These are phyloP conservation scores for Phataginus tetradactyla DNA, from an alignment of 2,797 vertebrate genomes.

Conservation along the genomic window DNA sequence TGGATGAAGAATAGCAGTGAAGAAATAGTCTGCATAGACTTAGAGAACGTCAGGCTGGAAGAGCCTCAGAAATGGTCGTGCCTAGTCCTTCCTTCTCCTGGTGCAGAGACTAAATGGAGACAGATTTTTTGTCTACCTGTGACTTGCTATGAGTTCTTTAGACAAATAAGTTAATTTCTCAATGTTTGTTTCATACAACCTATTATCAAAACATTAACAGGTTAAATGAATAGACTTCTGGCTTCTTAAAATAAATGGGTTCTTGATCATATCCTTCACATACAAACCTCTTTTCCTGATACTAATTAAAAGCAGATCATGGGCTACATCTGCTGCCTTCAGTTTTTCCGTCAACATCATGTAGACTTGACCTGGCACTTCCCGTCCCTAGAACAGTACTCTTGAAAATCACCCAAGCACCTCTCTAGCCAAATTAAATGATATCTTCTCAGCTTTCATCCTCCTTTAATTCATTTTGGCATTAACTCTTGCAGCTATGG, in stretches of 20 bases:
- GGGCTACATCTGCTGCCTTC: not conserved
- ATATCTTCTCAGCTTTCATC: not conserved
- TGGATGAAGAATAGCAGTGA: not conserved
- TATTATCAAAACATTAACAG: not conserved
- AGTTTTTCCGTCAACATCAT: not conserved
- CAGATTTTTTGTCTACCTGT: not conserved
- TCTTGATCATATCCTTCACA: not conserved
- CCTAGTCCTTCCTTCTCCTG: not conserved
- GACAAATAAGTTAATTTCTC: constrained; percentile 43
- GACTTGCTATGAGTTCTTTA: constrained; percentile 1
- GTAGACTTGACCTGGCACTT: not conserved
- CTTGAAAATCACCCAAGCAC: not conserved
- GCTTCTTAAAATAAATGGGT: constrained; percentile 27
- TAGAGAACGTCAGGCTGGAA: constrained; percentile 3
- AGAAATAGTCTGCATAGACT: not conserved
- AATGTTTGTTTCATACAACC: not conserved
- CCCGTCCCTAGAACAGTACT: not conserved
- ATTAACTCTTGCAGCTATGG: not conserved
- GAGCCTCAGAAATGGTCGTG: not conserved
- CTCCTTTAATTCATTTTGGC: not conserved
- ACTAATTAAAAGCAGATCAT: not conserved
- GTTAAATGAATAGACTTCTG: not conserved
- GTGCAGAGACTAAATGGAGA: not conserved
- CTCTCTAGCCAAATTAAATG: not conserved
- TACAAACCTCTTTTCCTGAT: not conserved